phyloP scores from a whole-genome alignment of 37 sponge, comb jelly and placozoan species.

The Haliclona indistincta region DNA sequence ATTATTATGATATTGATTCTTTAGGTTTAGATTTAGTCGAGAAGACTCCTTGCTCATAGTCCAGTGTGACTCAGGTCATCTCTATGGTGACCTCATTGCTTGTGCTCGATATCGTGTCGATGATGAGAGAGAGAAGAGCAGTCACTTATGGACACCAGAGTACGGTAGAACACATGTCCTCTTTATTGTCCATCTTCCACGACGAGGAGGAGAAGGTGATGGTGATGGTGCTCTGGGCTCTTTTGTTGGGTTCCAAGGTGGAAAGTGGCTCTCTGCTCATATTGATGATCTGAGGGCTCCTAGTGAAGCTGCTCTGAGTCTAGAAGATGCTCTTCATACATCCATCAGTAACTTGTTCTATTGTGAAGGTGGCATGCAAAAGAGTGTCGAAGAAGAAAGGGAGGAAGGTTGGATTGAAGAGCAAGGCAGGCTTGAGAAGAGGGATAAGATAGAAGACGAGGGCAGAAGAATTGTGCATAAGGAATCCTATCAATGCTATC shows the following conservation, averaged over 20 bases:
- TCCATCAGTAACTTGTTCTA: constrained; percentile 66
- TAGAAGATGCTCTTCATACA: constrained; percentile 27
- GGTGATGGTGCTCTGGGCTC: constrained; percentile 13
- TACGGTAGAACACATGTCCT: constrained; percentile 52
- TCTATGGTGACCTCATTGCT: constrained; percentile 81
- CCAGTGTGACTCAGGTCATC: constrained; percentile 87
- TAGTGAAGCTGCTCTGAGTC: constrained; percentile 16
- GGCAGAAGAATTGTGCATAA: neutral
- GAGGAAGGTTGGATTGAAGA: neutral
- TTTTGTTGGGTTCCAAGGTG: constrained; percentile 80
- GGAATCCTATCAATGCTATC: constrained; percentile 1
- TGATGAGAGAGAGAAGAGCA: constrained; percentile 37
- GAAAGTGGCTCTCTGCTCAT: constrained; percentile 71
- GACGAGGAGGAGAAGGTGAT: no score
- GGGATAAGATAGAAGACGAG: neutral
- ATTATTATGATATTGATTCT: neutral
- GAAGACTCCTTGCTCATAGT: constrained; percentile 54
- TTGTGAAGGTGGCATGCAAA: neutral
- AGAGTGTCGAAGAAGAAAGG: neutral
- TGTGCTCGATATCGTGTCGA: constrained; percentile 84
- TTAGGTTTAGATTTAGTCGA: neutral
- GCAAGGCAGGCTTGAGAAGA: neutral
- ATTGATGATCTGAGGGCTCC: constrained; percentile 73
- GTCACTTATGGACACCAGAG: neutral
- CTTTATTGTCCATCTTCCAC: constrained; percentile 68